Base-by-base conservation (phyloP, 2,888 invertebrate species). In the Diploptera punctata region DNA sequence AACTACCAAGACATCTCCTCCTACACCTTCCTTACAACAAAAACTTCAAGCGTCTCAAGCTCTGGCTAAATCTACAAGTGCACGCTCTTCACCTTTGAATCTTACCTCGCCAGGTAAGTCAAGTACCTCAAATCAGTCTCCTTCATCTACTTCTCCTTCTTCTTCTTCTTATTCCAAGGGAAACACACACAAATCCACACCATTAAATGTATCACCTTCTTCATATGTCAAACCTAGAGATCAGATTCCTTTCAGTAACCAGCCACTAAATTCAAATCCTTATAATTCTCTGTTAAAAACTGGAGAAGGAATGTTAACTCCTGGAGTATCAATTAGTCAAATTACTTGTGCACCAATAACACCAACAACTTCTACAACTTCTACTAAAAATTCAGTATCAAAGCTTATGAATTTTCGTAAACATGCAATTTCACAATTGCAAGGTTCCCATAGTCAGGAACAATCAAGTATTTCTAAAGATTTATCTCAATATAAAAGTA, bases 1-100 rank as follows among this genome's bases (percentile, higher is more conserved):
- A 26, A 43, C n/a, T 7, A 18, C 43, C 2, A 13, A 10, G 16
- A 61, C 9, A 18, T 44, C 47, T 47, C 33, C 2, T 18, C 29
- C 47, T 47, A n/a, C n/a, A n/a, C 68, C 68, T 33, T 69, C 69
- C 5, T 44, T 69, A 18, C 69, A 69, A 26, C 69, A 69, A 60
- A 69, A 69, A 44, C 61, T 69, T 9, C 69, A 69, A 29, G 69
- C 69, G 5, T 69, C 69, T 16, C 69, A 69, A 29, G 69, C 69
- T 16, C 44, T 69, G 10, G 61, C 60, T 2, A 61, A 69, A 31
- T 60, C 69, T 19, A 19, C 61, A 16, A 31, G 60, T 26, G 21
- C 10, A 10, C 47, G 33, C 10, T 60, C 69, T 44, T 43, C 60
- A 18, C 33, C 61, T 26, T n/a, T n/a, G 5, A 57, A 57, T 29